Evolutionary conservation across 2,797 vertebrate species (phyloP).

Genomic region (Euthynnus affinis): DNA sequence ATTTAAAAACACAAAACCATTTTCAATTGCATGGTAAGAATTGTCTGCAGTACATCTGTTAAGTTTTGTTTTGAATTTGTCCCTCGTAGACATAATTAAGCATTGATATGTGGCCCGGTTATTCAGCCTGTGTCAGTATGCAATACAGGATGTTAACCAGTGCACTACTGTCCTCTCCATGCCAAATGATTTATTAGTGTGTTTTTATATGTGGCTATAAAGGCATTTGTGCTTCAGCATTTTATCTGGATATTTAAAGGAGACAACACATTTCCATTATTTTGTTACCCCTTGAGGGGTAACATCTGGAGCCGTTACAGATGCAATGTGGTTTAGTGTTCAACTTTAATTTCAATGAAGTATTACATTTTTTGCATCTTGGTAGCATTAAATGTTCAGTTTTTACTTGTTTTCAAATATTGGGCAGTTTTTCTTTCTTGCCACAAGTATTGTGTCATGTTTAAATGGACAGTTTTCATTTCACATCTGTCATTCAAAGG

Average conservation of each 20-base stretch:
- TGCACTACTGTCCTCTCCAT: background rate
- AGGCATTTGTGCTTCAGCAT: background rate
- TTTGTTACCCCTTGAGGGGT: too few species aligned
- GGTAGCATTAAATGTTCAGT: background rate
- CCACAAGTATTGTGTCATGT: background rate
- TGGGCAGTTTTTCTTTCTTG: too few species aligned
- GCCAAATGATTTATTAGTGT: background rate
- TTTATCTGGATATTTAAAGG: background rate
- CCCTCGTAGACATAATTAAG: background rate
- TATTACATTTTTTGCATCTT: background rate
- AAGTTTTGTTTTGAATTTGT: background rate
- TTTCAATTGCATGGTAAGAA: too few species aligned
- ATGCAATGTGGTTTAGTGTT: too few species aligned
- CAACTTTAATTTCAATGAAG: too few species aligned
- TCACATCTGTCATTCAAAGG: background rate
- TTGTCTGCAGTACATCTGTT: background rate
- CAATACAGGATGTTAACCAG: background rate
- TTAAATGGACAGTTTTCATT: background rate
- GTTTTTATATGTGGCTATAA: background rate
- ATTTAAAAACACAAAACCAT: background rate
- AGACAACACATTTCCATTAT: background rate
- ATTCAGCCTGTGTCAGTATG: background rate
- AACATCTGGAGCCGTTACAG: background rate
- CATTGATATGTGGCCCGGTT: background rate
- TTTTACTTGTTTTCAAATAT: background rate